phyloP scores from a whole-genome alignment of 2,888 invertebrate species.

The Idaea straminata region DNA sequence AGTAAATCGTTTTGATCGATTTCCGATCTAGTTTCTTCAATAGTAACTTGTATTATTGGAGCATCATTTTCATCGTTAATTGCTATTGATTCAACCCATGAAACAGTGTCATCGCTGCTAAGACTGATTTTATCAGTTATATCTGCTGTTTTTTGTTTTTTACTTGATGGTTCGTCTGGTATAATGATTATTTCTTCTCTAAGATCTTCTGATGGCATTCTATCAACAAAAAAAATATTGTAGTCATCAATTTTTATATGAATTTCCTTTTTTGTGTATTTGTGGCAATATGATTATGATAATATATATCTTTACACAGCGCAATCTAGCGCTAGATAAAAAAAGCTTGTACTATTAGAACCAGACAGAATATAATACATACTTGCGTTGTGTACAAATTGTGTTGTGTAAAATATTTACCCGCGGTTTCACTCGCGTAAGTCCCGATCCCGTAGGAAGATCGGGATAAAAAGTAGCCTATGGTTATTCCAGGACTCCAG shows the following conservation, averaged over 20 bases:
- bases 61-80: constrained; percentile 45
- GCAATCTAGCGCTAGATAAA: neutral
- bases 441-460: no score
- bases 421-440: no score
- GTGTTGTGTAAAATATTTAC: no score
- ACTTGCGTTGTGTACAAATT: no score
- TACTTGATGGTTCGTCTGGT: constrained; percentile 52
- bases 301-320: neutral
- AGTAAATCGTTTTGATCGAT: constrained; percentile 7
- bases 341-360: no score
- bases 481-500: no score
- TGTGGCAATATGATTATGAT: no score
- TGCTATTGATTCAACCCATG: constrained; percentile 40
- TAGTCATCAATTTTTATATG: neutral
- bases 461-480: no score
- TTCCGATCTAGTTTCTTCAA: constrained; percentile 16
- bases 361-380: no score
- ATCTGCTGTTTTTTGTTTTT: constrained; percentile 46
- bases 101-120: constrained; percentile 50
- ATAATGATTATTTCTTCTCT: constrained; percentile 45
- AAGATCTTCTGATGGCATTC: constrained; percentile 37
- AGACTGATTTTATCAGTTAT: constrained; percentile 55
- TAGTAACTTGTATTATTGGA: constrained; percentile 13
- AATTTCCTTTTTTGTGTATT: no score
- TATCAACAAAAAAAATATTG: constrained; percentile 31